Evolutionary conservation across 2,888 invertebrate species (phyloP).

Genomic region (Drosophila recens): DNA sequence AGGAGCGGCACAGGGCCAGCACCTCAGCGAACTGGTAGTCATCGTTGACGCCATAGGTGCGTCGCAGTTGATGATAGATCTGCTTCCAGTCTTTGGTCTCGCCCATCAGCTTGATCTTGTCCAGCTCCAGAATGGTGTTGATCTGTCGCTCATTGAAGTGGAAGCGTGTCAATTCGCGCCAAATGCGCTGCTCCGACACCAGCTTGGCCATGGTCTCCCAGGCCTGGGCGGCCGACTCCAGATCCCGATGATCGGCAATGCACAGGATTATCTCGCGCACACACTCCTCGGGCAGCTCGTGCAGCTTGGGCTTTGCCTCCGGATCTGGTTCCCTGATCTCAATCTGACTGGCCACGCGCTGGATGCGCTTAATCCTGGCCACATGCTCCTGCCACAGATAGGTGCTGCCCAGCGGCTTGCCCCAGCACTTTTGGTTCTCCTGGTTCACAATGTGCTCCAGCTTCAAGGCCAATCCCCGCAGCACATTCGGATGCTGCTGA

Average conservation of each 20-base stretch:
- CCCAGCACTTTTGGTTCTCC: slow-evolving; percentile 95
- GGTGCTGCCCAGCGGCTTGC: slow-evolving; percentile 95
- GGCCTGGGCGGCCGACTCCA: slow-evolving; percentile 91
- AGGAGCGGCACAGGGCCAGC: slow-evolving; percentile 96
- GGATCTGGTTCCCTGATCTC: slow-evolving; percentile 93
- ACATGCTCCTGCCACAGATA: slow-evolving; percentile 96
- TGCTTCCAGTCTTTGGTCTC: slow-evolving; percentile 92
- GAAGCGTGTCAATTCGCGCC: slow-evolving; percentile 95
- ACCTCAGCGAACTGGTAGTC: slow-evolving; percentile 96
- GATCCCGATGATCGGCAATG: slow-evolving; percentile 96
- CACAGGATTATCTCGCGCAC: slow-evolving; percentile 95
- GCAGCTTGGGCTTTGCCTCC: slow-evolving; percentile 92
- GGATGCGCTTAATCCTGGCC: slow-evolving; percentile 93
- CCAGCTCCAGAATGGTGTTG: slow-evolving; percentile 86
- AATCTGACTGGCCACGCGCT: slow-evolving; percentile 91
- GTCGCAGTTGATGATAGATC: slow-evolving; percentile 93
- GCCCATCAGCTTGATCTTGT: slow-evolving; percentile 85
- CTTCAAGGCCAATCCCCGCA: slow-evolving; percentile 92
- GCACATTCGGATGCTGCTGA: slow-evolving; percentile 93
- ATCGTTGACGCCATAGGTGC: slow-evolving; percentile 94
- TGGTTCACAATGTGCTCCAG: slow-evolving; percentile 90
- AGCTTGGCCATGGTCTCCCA: slow-evolving; percentile 93
- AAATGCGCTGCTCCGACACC: slow-evolving; percentile 94
- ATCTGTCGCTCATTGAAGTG: slow-evolving; percentile 96
- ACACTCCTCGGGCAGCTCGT: slow-evolving; percentile 97